Evolutionary conservation across 2,888 invertebrate genomes (phyloP).

Genomic region (Trisateles emortualis): DNA sequence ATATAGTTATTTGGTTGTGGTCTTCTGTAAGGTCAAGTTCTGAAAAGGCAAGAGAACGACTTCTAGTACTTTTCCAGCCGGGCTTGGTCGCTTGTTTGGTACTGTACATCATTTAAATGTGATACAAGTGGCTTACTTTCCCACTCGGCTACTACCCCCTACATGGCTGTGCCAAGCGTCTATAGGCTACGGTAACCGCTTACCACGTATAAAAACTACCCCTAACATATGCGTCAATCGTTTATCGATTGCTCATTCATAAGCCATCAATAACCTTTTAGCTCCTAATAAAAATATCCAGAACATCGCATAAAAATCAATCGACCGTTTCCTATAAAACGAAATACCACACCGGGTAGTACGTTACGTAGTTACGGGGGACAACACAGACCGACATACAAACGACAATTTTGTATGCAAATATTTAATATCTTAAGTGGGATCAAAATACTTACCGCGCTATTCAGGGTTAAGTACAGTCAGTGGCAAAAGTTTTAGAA

Average conservation of each 20-base stretch:
- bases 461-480: slow-evolving; percentile 57
- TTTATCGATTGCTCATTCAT: slow-evolving; percentile 25
- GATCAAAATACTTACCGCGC: slow-evolving; percentile 69
- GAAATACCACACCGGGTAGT: slow-evolving; percentile 53
- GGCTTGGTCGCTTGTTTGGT: too few species aligned
- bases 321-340: slow-evolving; percentile 59
- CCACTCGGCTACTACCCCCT: too few species aligned
- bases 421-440: slow-evolving; percentile 79
- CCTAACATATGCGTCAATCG: slow-evolving; percentile 12
- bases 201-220: not conserved
- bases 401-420: slow-evolving; percentile 79
- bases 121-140: too few species aligned
- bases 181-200: too few species aligned
- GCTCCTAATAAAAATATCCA: slow-evolving; percentile 40
- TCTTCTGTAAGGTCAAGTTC: too few species aligned
- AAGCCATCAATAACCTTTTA: slow-evolving; percentile 38
- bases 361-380: slow-evolving; percentile 52
- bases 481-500: slow-evolving; percentile 47
- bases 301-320: slow-evolving; percentile 60
- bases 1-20: too few species aligned
- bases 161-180: too few species aligned
- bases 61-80: too few species aligned
- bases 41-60: too few species aligned
- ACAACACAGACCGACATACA: slow-evolving; percentile 51
- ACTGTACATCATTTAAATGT: too few species aligned